These are phyloP conservation scores for Zapornia atra DNA, from an alignment of 2,113 vertebrate species.

Conservation along the genomic window DNA sequence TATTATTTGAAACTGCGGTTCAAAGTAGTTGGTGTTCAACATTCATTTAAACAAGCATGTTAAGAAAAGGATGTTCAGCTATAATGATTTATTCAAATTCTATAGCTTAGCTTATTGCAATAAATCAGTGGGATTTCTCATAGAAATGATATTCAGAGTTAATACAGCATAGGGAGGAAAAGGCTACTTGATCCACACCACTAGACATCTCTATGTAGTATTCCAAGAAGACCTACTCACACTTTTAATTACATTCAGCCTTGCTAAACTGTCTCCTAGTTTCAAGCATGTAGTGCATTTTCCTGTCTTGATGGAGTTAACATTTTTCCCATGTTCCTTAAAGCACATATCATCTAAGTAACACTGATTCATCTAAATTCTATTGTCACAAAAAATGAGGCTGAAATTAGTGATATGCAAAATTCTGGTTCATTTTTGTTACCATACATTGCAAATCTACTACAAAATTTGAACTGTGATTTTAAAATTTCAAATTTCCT, in stretches of 20 bases:
- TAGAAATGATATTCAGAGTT: not conserved
- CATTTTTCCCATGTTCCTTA: not conserved
- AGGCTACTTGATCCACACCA: not conserved
- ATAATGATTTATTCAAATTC: not conserved
- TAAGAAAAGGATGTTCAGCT: not conserved
- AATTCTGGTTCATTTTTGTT: not conserved
- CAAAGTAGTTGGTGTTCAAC: not conserved
- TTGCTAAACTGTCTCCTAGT: not conserved
- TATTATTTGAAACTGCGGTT: not conserved
- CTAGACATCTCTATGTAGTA: not conserved
- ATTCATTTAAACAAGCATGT: not conserved
- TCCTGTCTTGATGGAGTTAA: not conserved
- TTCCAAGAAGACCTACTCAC: not conserved
- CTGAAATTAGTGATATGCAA: not conserved
- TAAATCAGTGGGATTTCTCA: not conserved
- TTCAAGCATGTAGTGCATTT: not conserved
- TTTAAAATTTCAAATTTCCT: not conserved
- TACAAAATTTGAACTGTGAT: not conserved
- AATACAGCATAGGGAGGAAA: not conserved
- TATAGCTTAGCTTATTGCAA: not conserved
- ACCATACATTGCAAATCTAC: rapidly evolving
- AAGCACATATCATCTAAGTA: not conserved
- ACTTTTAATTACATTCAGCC: not conserved
- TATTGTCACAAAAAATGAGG: not conserved
- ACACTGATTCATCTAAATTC: not conserved